Evolutionary conservation across 2,888 invertebrate species (phyloP).

Genomic region (Sesamia inferens): DNA sequence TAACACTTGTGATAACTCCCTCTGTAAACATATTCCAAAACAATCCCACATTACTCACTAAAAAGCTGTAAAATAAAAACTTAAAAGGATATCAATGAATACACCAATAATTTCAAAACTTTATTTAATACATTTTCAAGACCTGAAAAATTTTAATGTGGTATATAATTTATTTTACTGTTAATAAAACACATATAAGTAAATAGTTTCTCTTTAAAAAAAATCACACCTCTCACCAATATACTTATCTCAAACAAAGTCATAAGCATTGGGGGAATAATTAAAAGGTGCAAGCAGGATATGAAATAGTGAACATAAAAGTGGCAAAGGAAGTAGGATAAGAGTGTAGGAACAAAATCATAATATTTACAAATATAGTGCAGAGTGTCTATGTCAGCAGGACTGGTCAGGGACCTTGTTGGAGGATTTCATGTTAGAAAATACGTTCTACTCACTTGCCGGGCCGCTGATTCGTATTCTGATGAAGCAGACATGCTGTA

Average conservation of each 20-base stretch:
- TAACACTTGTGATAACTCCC: constrained; percentile 33
- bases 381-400: constrained; percentile 53
- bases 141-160: constrained; percentile 51
- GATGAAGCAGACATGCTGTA: constrained; percentile 89
- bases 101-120: constrained; percentile 72
- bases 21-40: constrained; percentile 49
- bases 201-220: constrained; percentile 28
- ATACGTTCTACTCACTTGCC: constrained; percentile 84
- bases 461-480: constrained; percentile 89
- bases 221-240: constrained; percentile 19
- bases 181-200: constrained; percentile 32
- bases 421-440: constrained; percentile 45
- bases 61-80: constrained; percentile 59
- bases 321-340: constrained; percentile 49
- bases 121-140: constrained; percentile 70
- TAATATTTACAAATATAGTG: constrained; percentile 63
- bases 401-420: constrained; percentile 39
- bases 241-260: constrained; percentile 27
- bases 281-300: constrained; percentile 25
- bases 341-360: constrained; percentile 59
- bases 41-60: constrained; percentile 65
- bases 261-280: constrained; percentile 7
- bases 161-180: constrained; percentile 19
- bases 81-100: constrained; percentile 73
- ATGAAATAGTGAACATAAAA: constrained; percentile 40